Evolutionary conservation across 2,113 vertebrate species (phyloP).

Genomic region (Halcyon malimbica): DNA sequence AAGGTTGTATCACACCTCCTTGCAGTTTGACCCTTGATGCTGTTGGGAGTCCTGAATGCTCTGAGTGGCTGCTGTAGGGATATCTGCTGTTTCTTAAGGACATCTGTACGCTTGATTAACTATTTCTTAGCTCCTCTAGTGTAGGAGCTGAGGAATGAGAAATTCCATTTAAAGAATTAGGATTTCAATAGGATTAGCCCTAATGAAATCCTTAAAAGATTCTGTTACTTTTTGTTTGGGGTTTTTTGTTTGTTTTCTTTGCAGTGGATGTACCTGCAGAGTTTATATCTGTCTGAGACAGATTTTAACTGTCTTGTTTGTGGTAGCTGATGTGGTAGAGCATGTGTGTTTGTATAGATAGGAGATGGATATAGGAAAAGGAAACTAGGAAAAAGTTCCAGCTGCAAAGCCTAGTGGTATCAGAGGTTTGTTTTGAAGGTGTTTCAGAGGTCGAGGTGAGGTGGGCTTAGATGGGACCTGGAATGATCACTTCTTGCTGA

Average conservation of each 20-base stretch:
- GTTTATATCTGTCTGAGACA: neutral
- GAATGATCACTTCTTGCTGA: neutral
- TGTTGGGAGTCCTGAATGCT: neutral
- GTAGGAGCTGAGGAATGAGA: neutral
- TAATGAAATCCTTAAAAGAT: neutral
- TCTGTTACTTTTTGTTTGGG: neutral
- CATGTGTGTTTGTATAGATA: neutral
- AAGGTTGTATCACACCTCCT: neutral
- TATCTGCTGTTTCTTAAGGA: neutral
- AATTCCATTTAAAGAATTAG: neutral
- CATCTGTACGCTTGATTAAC: neutral
- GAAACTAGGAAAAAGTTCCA: neutral
- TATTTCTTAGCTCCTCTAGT: neutral
- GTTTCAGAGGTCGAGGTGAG: neutral
- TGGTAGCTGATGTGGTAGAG: neutral
- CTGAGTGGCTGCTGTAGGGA: neutral
- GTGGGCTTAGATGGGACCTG: neutral
- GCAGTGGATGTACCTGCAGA: neutral
- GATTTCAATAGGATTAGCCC: neutral
- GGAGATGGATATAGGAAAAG: neutral
- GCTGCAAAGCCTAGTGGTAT: neutral
- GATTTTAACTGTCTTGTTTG: neutral
- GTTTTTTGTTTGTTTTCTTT: neutral
- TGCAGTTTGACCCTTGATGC: neutral
- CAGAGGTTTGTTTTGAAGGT: too few species aligned